Base-by-base conservation (phyloP, 2,113 vertebrate species). In the Hippocampus zosterae region DNA sequence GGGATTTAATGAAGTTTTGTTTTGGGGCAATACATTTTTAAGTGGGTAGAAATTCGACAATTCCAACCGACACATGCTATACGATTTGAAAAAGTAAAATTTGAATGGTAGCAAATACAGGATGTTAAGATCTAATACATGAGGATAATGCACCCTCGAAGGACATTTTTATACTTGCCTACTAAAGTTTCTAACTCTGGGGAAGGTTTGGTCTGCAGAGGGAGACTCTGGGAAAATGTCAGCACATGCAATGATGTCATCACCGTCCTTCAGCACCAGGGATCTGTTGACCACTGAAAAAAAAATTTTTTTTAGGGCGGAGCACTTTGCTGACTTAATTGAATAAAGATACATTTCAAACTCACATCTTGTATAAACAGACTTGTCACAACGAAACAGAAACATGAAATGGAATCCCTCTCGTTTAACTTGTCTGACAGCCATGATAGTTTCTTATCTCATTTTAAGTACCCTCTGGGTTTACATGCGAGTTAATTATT, bases 261-360 rank as follows among this genome's bases (percentile, higher is more conserved):
- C 21, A 5, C 76, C 82, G 0, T 60, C 73, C 57, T 27, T 87
- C 53, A 93, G 69, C 67, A 90, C 68, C 1, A 93, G 44, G 29
- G 89, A 79, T 69, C 90, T 90, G 72, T 88, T 50, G 53, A 93
- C 67, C 69, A 91, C 93, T 93, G 55, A 15, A 69, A 78, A 68
- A 11, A 42, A 33, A 37, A 6, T 37, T 37, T 37, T 50, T 52
- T 52, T 52, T 52, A 52, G 50, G 19, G 50, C 50, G 21, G 21
- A 21, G 19, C 50, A 52, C 21, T 52, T 52, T 2, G 7, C 18
- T 52, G 2, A 21, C 18, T 19, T 18, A 48, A 46, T 15, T 13
- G 15, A 8, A 52, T 21, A 21, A 6, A 48, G 12, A 42, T 42
- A 42, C 41, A 11, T 44, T 12, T 13, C 42, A 12, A 44, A 12